A percentile compares a stretch with the other conserved stretches of the same genome.
Evolutionary conservation across 2,113 vertebrate genomes (phyloP).

Genomic region (Pelusios castaneus): DNA sequence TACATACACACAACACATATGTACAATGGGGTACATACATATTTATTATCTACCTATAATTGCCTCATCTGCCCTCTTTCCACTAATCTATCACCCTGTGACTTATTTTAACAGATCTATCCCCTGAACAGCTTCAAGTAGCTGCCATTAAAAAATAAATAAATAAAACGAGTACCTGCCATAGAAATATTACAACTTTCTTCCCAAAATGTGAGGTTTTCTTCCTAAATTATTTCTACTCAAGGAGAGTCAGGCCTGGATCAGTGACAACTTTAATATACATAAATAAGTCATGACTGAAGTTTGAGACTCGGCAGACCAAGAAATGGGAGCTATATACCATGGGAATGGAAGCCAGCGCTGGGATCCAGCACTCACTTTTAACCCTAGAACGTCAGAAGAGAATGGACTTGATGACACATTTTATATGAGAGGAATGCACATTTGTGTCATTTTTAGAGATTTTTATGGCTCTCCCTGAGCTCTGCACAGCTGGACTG

Average conservation of each 20-base stretch:
- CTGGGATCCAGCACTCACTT: neutral
- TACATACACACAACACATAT: neutral
- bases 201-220: neutral
- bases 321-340: neutral
- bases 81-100: neutral
- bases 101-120: neutral
- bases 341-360: neutral
- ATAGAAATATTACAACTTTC: neutral
- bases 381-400: neutral
- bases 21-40: neutral
- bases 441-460: neutral
- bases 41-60: neutral
- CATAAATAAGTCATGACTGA: neutral
- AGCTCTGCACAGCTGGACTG: neutral
- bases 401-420: neutral
- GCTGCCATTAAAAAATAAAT: no score
- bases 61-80: no score
- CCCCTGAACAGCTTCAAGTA: neutral
- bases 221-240: neutral
- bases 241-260: neutral
- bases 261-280: neutral
- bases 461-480: neutral
- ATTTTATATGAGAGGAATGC: neutral
- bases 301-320: neutral
- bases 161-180: no score